A percentile compares a stretch with the other conserved stretches of the same genome.
Conservation (phyloP, 2,113 vertebrate species). For the Nothocercus julius region DNA sequence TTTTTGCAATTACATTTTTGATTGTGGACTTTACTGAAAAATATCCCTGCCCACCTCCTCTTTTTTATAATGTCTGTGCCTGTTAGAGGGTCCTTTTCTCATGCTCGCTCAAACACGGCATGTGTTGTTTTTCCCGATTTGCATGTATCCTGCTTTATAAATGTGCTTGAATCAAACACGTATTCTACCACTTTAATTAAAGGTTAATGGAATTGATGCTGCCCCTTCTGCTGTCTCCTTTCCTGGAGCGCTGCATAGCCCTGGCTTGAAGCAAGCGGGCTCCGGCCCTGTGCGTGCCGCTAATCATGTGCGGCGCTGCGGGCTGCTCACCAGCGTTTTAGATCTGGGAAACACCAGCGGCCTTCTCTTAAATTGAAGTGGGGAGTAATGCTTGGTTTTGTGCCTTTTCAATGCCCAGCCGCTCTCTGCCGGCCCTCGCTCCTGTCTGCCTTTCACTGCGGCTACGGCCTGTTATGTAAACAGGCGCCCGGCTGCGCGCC, state of each 20-base stretch:
- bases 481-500: constrained; percentile 1
- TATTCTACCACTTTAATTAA: neutral
- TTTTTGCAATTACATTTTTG: constrained; percentile 23
- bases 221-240: neutral
- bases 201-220: neutral
- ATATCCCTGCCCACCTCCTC: no score
- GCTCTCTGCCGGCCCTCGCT: neutral
- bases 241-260: neutral
- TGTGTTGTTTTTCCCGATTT: neutral
- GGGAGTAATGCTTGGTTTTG: neutral
- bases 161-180: neutral
- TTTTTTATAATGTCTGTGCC: neutral
- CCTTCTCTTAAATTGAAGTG: neutral
- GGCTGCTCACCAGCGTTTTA: neutral
- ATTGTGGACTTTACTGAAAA: neutral
- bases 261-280: neutral
- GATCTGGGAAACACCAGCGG: neutral
- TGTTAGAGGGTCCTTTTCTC: neutral
- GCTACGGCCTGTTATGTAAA: constrained; percentile 51
- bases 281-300: neutral
- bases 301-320: neutral
- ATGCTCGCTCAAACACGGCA: rapidly evolving
- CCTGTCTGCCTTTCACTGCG: neutral
- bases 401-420: neutral
- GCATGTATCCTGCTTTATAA: neutral